Percentiles rank a stretch among this genome's conserved stretches.
Conservation (phyloP, 1,140 invertebrate species). For the Vanessa tameamea region DNA sequence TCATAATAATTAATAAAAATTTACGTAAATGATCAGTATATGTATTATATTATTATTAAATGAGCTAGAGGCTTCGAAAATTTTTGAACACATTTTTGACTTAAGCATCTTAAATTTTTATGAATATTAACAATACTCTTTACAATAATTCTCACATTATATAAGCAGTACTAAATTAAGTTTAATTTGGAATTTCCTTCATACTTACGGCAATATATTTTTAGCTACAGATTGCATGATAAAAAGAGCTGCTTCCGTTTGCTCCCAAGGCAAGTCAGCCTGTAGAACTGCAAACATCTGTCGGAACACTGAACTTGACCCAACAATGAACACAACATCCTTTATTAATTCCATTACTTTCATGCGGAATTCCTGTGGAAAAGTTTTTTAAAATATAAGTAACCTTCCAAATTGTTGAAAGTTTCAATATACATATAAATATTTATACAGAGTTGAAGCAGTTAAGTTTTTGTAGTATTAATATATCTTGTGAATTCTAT, state of each 20-base stretch:
- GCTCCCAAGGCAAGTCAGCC: slow-evolving; percentile 90
- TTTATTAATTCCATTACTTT: slow-evolving; percentile 96
- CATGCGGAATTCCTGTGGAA: slow-evolving; percentile 90
- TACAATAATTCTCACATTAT: no score
- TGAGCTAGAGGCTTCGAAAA: no score
- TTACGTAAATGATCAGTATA: no score
- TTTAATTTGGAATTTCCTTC: neutral
- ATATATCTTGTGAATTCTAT: neutral
- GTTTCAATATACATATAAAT: no score
- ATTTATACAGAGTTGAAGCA: neutral
- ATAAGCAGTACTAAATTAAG: no score
- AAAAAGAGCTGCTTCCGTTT: slow-evolving; percentile 96
- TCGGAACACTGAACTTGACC: slow-evolving; percentile 94
- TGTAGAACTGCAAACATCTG: slow-evolving; percentile 92
- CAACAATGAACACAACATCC: slow-evolving; percentile 98
- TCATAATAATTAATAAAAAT: no score
- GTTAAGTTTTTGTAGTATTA: neutral
- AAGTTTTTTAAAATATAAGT: neutral
- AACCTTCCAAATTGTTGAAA: neutral
- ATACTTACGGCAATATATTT: slow-evolving; percentile 95
- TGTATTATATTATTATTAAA: no score
- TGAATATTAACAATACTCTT: no score
- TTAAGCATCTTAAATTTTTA: no score
- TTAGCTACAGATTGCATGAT: slow-evolving; percentile 97
- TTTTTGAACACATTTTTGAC: no score